phyloP scores from a whole-genome alignment of 2,113 vertebrate species.

The Lucifuga dentata region DNA sequence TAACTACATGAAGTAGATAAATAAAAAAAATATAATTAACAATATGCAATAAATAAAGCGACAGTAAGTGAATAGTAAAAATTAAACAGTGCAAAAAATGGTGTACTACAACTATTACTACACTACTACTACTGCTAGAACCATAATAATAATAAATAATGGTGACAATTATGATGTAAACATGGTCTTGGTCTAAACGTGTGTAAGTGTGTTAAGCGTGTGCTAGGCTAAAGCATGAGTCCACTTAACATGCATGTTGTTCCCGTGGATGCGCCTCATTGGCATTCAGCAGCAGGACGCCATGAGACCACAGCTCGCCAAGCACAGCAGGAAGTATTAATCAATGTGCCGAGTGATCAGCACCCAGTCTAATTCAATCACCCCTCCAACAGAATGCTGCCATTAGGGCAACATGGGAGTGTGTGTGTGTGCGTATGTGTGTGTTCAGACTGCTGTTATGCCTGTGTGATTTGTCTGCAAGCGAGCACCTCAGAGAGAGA shows the following conservation, averaged over 20 bases:
- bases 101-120: no score
- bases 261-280: slow-evolving; percentile 25
- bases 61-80: no score
- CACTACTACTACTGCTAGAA: no score
- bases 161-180: no score
- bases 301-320: slow-evolving; percentile 11
- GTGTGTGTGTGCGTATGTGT: no score
- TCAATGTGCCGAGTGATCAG: slow-evolving; percentile 69
- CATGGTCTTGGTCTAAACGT: no score
- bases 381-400: slow-evolving; percentile 44
- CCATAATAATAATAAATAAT: no score
- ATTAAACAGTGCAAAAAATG: no score
- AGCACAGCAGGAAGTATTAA: slow-evolving; percentile 61
- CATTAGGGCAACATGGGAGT: slow-evolving; percentile 49
- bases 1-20: no score
- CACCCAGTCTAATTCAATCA: slow-evolving; percentile 66
- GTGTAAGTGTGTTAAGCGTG: neutral
- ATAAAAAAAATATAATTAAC: no score
- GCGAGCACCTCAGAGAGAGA: neutral
- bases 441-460: slow-evolving; percentile 11
- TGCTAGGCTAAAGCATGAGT: neutral
- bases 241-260: neutral
- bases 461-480: slow-evolving; percentile 29
- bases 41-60: no score
- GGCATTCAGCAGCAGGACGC: slow-evolving; percentile 51